Evolutionary conservation across 1,140 invertebrate genomes (phyloP).

Genomic region (Magallana gigas): DNA sequence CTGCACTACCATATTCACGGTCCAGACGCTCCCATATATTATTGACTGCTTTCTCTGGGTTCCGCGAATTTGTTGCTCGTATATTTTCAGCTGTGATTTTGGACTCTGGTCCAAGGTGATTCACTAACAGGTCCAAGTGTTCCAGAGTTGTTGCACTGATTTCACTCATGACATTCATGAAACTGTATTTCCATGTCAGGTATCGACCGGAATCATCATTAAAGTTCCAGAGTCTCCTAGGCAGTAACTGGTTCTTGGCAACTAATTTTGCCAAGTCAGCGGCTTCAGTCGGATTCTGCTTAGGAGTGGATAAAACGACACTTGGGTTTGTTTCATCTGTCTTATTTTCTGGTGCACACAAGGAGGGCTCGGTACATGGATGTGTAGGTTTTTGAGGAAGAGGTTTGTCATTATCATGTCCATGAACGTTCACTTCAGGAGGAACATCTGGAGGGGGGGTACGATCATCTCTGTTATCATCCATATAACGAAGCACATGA

Average conservation of each 20-base stretch:
- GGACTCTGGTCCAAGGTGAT: not conserved
- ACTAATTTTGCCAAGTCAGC: constrained; percentile 30
- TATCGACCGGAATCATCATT: constrained; percentile 37
- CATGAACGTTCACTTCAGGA: not conserved
- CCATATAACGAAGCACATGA: not conserved
- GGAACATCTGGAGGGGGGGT: not conserved
- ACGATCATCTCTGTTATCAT: not conserved
- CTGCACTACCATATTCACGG: constrained; percentile 42
- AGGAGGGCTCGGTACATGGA: not conserved
- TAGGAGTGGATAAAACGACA: not conserved
- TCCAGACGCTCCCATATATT: constrained; percentile 50
- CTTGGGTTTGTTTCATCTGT: not conserved
- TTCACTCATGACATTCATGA: constrained; percentile 43
- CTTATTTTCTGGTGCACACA: not conserved
- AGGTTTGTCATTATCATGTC: not conserved
- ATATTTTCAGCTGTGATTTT: constrained; percentile 8
- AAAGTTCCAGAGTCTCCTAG: constrained; percentile 8
- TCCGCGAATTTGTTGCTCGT: not conserved
- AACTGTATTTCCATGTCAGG: constrained; percentile 44
- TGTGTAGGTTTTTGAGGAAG: not conserved
- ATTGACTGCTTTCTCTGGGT: not conserved
- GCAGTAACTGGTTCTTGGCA: constrained; percentile 20
- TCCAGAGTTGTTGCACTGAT: constrained; percentile 37
- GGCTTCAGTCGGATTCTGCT: not conserved
- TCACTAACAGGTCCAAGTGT: constrained; percentile 42